Percentiles rank a stretch among this genome's conserved stretches.
Evolutionary conservation across 35 echinoderm and acorn worm species (phyloP).

Genomic region (Amphiura filiformis): DNA sequence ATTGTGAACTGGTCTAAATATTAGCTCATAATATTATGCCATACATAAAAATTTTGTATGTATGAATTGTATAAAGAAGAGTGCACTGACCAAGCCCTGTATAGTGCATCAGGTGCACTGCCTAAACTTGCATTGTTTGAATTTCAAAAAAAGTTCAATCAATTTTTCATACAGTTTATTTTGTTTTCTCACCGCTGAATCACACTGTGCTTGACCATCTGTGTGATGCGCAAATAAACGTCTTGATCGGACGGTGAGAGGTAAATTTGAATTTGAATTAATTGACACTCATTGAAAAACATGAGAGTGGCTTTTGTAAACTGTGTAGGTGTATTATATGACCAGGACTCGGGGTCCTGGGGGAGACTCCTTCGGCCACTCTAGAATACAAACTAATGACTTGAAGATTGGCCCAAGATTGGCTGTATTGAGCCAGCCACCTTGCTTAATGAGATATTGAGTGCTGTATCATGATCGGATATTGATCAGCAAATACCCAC

Average conservation of each 20-base stretch:
- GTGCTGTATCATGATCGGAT: not conserved
- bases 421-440: not conserved
- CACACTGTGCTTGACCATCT: not conserved
- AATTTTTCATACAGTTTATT: not conserved
- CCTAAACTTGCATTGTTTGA: not conserved
- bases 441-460: not conserved
- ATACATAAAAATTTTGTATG: too few species aligned
- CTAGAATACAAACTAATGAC: constrained; percentile 10
- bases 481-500: not conserved
- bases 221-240: not conserved
- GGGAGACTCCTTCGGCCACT: not conserved
- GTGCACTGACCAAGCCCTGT: too few species aligned
- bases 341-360: not conserved
- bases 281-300: constrained; percentile 8
- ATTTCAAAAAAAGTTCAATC: not conserved
- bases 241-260: too few species aligned
- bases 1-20: too few species aligned
- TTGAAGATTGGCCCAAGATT: not conserved
- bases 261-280: not conserved
- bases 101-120: not conserved
- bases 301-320: not conserved
- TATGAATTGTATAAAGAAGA: too few species aligned
- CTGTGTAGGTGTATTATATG: not conserved
- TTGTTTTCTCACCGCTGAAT: not conserved
- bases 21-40: too few species aligned